phyloP scores from a whole-genome alignment of 2,888 invertebrate genomes.

The Tetheella fluctuosa region DNA sequence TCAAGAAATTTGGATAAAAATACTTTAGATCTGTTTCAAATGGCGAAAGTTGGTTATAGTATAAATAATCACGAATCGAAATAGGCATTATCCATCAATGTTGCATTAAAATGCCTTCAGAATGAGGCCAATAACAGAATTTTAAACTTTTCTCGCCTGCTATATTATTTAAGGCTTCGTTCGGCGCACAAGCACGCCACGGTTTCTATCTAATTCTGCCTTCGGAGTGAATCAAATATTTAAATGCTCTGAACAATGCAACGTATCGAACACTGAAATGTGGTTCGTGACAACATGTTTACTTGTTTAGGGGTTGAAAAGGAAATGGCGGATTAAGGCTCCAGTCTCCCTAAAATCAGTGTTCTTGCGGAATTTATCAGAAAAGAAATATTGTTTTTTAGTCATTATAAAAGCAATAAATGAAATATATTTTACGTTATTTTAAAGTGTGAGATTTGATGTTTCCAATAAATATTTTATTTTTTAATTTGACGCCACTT shows the following conservation, averaged over 20 bases:
- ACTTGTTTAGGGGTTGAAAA: background rate
- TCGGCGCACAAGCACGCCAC: background rate
- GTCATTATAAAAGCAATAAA: too few species aligned
- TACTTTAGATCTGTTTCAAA: too few species aligned
- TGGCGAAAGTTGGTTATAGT: too few species aligned
- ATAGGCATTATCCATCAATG: too few species aligned
- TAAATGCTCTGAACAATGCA: background rate
- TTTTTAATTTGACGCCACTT: too few species aligned
- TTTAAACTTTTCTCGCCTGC: background rate
- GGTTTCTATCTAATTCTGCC: background rate
- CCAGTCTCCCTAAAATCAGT: too few species aligned
- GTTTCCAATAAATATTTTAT: too few species aligned
- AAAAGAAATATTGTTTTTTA: too few species aligned
- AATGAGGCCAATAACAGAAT: conserved; percentile 1
- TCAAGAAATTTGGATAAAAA: too few species aligned
- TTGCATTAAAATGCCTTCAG: background rate
- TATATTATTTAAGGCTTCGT: background rate
- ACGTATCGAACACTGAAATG: background rate
- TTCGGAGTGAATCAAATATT: conserved; percentile 1
- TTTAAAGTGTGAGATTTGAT: too few species aligned
- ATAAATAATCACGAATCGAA: background rate
- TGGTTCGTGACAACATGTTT: background rate
- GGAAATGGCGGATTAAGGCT: background rate
- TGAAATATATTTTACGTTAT: too few species aligned
- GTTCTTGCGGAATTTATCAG: too few species aligned